Base-by-base conservation (phyloP, 2,888 invertebrate genomes). In the Smittia sp. region DNA sequence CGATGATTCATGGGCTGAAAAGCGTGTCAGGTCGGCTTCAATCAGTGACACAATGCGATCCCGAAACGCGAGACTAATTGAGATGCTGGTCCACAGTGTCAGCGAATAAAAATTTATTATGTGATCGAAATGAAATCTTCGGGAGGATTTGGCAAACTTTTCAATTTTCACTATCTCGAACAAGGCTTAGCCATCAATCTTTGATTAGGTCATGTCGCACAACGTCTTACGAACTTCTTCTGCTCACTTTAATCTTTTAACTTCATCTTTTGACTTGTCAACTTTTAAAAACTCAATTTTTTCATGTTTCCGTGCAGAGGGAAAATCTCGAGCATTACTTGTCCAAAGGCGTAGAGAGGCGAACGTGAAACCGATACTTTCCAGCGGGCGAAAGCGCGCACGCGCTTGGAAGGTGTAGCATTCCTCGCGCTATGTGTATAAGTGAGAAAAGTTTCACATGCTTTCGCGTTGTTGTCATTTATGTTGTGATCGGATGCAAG, bases 201-300 rank as follows among this genome's bases (percentile, higher is more conserved):
- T 58, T n/a, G 15, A 13, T 46, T 46, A 6, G 3, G 3, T 46
- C 11, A 11, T 9, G 15, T 58, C 58, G 13, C 58, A 3, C 3
- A 18, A 58, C 2, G 1, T 58, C 58, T 58, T 58, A 3, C 58
- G 22, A 58, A 18, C 2, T 13, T 6, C 6, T 58, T 58, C 4
- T 58, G 1, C 9, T 15, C 69, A 54, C 46, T 18, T 41, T 68
- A 18, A 1, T 7, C 1, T 13, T 32, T 65, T n/a, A 18, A 18
- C 22, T 20, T 70, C 69, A 70, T 54, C 69, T 70, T 70, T 70
- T 70, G 52, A 70, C 54, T 70, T 20, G 52, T 24, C 27, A 54
- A 70, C 27, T 70, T 39, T 70, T 70, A 70, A 70, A 68, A 54
- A 54, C 54, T 54, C 58, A 58, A 22, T 58, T 58, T 58, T 58